A percentile compares a stretch with the other conserved stretches of the same genome.
Evolutionary conservation across 2,797 vertebrate species (phyloP).

Genomic region (Pseudochromis fuscus): DNA sequence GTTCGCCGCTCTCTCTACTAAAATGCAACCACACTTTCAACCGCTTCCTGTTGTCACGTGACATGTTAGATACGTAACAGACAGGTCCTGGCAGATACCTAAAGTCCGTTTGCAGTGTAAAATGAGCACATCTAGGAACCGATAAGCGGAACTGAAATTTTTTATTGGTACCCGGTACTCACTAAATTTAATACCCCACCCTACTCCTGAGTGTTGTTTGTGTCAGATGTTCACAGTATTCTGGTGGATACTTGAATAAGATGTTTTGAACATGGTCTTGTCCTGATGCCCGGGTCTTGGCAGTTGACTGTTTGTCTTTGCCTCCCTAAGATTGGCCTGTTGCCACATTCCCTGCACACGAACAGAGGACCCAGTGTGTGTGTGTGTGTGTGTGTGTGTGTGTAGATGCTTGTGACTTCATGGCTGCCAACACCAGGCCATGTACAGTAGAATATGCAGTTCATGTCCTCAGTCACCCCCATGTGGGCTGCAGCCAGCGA

Average conservation of each 20-base stretch:
- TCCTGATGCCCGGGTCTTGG: conserved; percentile 19
- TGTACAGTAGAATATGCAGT: conserved; percentile 46
- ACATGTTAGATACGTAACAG: no score
- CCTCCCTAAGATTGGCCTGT: conserved; percentile 30
- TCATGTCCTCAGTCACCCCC: conserved; percentile 54
- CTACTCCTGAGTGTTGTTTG: no score
- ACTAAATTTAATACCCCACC: no score
- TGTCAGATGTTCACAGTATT: background rate
- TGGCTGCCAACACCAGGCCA: conserved; percentile 50
- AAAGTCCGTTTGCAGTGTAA: no score
- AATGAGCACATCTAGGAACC: no score
- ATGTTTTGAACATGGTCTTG: conserved; percentile 1
- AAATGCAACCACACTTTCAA: no score
- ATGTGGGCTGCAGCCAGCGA: conserved; percentile 38
- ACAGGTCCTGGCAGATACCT: no score
- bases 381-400: conserved; percentile 19
- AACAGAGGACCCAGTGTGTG: conserved; percentile 65
- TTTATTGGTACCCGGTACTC: no score
- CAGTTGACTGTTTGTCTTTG: conserved; percentile 50
- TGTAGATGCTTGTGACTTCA: conserved; percentile 33
- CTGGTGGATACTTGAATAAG: no score
- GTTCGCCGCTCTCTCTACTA: no score
- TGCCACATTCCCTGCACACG: conserved; percentile 32
- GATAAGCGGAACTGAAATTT: no score
- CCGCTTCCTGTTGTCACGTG: no score